Evolutionary conservation across 1,140 invertebrate species (phyloP).

Genomic region (Drosophila rhopaloa): DNA sequence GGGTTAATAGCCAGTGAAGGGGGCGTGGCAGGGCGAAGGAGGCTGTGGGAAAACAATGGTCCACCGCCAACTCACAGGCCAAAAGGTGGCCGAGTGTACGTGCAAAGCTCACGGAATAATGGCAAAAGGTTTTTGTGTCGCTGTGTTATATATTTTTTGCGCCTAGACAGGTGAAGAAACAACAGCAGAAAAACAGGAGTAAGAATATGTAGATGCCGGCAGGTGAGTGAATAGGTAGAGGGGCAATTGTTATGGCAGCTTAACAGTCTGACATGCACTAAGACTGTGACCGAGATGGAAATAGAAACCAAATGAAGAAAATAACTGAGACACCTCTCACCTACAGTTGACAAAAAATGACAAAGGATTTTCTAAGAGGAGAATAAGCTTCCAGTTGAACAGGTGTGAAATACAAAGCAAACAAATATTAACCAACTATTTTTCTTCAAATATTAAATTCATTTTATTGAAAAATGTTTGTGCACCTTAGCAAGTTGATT

Average conservation of each 20-base stretch:
- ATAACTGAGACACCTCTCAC: slow-evolving; percentile 21
- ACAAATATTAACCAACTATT: neutral
- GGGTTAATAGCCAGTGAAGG: slow-evolving; percentile 73
- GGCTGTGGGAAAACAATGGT: slow-evolving; percentile 31
- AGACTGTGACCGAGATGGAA: slow-evolving; percentile 37
- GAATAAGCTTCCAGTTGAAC: slow-evolving; percentile 9
- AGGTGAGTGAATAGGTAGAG: slow-evolving; percentile 2
- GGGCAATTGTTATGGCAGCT: slow-evolving; percentile 53
- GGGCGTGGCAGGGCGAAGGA: slow-evolving; percentile 10
- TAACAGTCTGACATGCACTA: slow-evolving; percentile 60
- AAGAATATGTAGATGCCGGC: slow-evolving; percentile 32
- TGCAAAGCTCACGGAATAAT: slow-evolving; percentile 66
- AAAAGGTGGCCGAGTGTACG: slow-evolving; percentile 55
- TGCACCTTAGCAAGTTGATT: slow-evolving; percentile 17
- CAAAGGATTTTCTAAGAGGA: slow-evolving; percentile 21
- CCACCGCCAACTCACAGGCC: slow-evolving; percentile 41
- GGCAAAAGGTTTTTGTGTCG: slow-evolving; percentile 66
- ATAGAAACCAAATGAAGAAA: slow-evolving; percentile 49
- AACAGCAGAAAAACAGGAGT: slow-evolving; percentile 22
- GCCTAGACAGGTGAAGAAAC: slow-evolving; percentile 30
- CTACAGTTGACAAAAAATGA: slow-evolving; percentile 34
- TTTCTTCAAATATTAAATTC: slow-evolving; percentile 12
- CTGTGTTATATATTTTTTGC: slow-evolving; percentile 30
- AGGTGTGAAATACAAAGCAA: slow-evolving; percentile 2
- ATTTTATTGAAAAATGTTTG: slow-evolving; percentile 29